Evolutionary conservation across 2,113 vertebrate species (phyloP).

Genomic region (Cebidichthys violaceus): DNA sequence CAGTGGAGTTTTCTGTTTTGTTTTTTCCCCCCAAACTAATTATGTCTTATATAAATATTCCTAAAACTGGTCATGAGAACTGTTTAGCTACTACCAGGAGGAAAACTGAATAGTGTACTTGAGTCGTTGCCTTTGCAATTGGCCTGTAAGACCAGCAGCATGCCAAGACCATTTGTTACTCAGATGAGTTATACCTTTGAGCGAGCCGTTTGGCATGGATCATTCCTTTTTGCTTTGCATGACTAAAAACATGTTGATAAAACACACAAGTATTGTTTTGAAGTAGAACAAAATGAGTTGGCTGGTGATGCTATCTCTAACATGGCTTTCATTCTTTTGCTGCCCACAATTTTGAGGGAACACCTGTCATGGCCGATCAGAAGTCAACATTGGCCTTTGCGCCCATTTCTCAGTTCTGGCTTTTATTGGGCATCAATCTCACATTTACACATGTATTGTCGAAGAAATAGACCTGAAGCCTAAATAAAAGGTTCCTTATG

Average conservation of each 20-base stretch:
- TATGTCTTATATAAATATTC: neutral
- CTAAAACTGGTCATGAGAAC: neutral
- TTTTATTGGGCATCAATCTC: too few species aligned
- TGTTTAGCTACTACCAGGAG: neutral
- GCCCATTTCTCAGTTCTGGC: neutral
- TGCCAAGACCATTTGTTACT: slow-evolving; percentile 14
- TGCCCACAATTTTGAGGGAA: too few species aligned
- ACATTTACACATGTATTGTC: too few species aligned
- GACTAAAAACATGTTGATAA: slow-evolving; percentile 16
- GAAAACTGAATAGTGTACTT: neutral
- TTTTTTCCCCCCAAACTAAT: neutral
- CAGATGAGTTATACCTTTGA: neutral
- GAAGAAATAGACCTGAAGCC: too few species aligned
- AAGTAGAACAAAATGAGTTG: slow-evolving; percentile 6
- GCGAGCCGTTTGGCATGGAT: neutral
- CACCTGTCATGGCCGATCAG: neutral
- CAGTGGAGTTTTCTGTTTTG: neutral
- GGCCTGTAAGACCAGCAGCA: neutral
- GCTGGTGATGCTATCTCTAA: neutral
- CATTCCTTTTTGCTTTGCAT: neutral
- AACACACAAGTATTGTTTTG: neutral
- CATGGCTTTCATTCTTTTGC: too few species aligned
- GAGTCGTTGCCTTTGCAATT: neutral
- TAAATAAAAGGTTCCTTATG: too few species aligned
- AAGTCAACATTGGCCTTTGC: neutral